A percentile compares a stretch with the other conserved stretches of the same genome.
These are phyloP conservation scores for Epistrophe eligans DNA, from an alignment of 2,888 invertebrate genomes.

Conservation along the genomic window DNA sequence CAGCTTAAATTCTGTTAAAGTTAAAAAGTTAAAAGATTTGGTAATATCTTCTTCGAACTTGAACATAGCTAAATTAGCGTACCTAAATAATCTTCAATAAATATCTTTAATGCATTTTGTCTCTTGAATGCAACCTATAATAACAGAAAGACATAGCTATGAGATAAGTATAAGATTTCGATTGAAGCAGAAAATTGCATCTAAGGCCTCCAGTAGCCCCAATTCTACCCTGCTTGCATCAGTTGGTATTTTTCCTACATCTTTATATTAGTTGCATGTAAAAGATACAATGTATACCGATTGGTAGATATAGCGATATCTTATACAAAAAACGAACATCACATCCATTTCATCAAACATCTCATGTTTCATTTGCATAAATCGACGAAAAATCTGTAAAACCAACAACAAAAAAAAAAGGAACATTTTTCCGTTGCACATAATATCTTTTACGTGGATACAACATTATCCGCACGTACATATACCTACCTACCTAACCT, in stretches of 20 bases:
- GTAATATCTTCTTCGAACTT: no score
- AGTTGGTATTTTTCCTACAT: no score
- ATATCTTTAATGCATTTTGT: no score
- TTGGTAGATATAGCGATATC: not conserved
- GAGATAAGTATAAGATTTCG: no score
- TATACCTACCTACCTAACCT: no score
- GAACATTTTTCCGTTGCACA: conserved; percentile 52
- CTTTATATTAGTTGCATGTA: conserved; percentile 1
- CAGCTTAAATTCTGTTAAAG: no score
- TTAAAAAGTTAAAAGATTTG: no score
- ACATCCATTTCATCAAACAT: conserved; percentile 66
- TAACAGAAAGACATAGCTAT: no score
- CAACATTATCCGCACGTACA: not conserved
- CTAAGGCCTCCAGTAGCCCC: not conserved
- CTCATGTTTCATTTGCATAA: conserved; percentile 76
- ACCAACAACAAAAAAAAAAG: conserved; percentile 28
- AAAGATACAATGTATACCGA: conserved; percentile 19
- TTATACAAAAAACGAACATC: conserved; percentile 26
- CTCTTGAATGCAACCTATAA: no score
- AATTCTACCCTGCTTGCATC: not conserved
- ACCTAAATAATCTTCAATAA: no score
- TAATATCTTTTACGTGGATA: conserved; percentile 35
- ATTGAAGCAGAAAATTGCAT: not conserved
- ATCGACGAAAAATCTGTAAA: conserved; percentile 54
- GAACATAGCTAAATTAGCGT: no score